A percentile compares a stretch with the other conserved stretches of the same genome.
These are phyloP conservation scores for Corella eumyota DNA, from an alignment of 23 tunicate genomes.

Conservation along the genomic window DNA sequence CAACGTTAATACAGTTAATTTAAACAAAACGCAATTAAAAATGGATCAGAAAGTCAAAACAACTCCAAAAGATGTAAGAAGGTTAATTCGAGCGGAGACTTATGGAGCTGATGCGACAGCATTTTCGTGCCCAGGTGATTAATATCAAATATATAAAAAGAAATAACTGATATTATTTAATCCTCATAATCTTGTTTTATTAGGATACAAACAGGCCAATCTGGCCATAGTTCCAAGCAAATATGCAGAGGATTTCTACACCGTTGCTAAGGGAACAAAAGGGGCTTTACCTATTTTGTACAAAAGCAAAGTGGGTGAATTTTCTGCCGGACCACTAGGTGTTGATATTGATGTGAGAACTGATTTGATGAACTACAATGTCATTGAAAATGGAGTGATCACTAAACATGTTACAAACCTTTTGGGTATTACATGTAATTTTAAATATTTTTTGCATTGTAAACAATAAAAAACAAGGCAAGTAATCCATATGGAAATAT, in stretches of 20 bases:
- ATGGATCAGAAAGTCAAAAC: too few relatives aligned
- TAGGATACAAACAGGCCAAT: conserved; percentile 83
- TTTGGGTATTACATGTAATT: conserved; percentile 19
- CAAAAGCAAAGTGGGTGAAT: conserved; percentile 66
- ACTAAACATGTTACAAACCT: conserved; percentile 13
- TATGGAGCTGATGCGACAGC: too few relatives aligned
- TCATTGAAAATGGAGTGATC: conserved; percentile 26
- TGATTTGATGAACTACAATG: conserved; percentile 49
- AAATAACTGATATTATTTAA: too few relatives aligned
- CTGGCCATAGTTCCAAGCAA: conserved; percentile 46
- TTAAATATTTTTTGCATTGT: background rate
- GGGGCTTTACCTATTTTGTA: conserved; percentile 70
- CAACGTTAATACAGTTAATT: too few relatives aligned
- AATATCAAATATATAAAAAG: too few relatives aligned
- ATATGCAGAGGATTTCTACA: conserved; percentile 38
- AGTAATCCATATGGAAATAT: background rate
- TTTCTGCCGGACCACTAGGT: conserved; percentile 19
- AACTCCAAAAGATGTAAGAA: too few relatives aligned
- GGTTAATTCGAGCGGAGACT: too few relatives aligned
- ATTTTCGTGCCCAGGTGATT: too few relatives aligned
- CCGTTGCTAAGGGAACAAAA: conserved; percentile 36
- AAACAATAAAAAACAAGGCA: background rate
- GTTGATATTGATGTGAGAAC: conserved; percentile 54
- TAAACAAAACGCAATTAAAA: too few relatives aligned
- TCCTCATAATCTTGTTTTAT: too few relatives aligned